Conservation (phyloP, 2,113 vertebrate genomes). For the Hyaena hyaena region DNA sequence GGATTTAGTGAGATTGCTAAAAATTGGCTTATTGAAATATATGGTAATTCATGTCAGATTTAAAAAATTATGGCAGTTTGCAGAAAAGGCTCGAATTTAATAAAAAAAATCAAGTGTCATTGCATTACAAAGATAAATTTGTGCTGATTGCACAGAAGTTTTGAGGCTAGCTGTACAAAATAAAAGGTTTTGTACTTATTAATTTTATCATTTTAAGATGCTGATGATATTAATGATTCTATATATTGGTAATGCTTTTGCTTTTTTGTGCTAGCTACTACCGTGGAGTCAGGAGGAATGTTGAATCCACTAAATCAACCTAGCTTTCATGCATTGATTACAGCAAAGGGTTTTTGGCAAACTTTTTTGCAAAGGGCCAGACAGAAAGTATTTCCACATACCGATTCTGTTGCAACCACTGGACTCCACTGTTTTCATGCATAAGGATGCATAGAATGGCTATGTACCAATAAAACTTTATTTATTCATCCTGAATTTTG, state of each 20-base stretch:
- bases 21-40: background rate
- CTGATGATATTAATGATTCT: background rate
- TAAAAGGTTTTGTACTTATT: background rate
- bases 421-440: background rate
- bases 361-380: background rate
- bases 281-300: background rate
- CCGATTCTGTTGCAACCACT: background rate
- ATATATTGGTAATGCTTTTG: background rate
- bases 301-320: background rate
- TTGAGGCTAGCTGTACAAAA: background rate
- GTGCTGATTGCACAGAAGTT: background rate
- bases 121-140: background rate
- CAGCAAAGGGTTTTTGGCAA: background rate
- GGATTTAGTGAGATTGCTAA: background rate
- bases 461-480: slow-evolving; percentile 17
- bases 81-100: background rate
- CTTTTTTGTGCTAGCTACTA: background rate
- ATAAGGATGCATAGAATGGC: background rate
- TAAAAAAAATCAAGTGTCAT: background rate
- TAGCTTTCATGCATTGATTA: background rate
- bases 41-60: slow-evolving; percentile 2
- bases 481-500: background rate
- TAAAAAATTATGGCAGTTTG: background rate
- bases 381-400: background rate
- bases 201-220: background rate